Conservation (phyloP, 2,888 invertebrate species). For the Drosophila suboccidentalis region DNA sequence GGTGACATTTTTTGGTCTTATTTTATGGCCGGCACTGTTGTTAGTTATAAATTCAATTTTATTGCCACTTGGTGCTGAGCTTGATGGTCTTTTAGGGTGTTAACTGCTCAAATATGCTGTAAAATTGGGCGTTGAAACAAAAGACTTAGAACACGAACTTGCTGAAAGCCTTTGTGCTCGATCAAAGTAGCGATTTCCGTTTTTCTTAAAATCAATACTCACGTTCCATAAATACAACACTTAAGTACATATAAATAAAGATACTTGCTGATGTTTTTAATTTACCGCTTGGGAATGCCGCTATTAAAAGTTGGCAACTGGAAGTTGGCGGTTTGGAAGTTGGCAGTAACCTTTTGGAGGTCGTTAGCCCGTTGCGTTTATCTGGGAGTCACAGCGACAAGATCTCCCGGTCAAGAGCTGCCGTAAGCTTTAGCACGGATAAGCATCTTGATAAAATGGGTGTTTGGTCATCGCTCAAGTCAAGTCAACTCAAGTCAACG, state of each 20-base stretch:
- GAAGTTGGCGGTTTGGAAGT: conserved; percentile 33
- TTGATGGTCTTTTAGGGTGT: conserved; percentile 55
- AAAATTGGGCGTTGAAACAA: conserved; percentile 59
- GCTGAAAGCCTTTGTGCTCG: conserved; percentile 13
- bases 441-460: conserved; percentile 58
- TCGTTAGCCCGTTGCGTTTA: conserved; percentile 68
- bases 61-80: conserved; percentile 49
- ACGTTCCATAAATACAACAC: conserved; percentile 34
- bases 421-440: conserved; percentile 43
- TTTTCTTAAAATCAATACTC: conserved; percentile 21
- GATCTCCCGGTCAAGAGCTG: conserved; percentile 24
- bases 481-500: conserved; percentile 75
- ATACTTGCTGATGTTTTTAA: conserved; percentile 17
- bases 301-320: conserved; percentile 35
- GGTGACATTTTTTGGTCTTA: conserved; percentile 27
- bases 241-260: conserved; percentile 5
- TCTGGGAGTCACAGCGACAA: conserved; percentile 34
- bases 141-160: conserved; percentile 79
- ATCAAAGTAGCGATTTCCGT: conserved; percentile 24
- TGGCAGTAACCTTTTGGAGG: conserved; percentile 49
- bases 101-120: conserved; percentile 46
- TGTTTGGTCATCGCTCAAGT: conserved; percentile 61
- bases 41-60: conserved; percentile 62
- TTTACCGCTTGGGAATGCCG: conserved; percentile 17
- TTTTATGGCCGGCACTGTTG: conserved; percentile 30